A percentile compares a stretch with the other conserved stretches of the same genome.
Conservation (phyloP, 2,113 vertebrate species). For the Bagarius yarrelli region DNA sequence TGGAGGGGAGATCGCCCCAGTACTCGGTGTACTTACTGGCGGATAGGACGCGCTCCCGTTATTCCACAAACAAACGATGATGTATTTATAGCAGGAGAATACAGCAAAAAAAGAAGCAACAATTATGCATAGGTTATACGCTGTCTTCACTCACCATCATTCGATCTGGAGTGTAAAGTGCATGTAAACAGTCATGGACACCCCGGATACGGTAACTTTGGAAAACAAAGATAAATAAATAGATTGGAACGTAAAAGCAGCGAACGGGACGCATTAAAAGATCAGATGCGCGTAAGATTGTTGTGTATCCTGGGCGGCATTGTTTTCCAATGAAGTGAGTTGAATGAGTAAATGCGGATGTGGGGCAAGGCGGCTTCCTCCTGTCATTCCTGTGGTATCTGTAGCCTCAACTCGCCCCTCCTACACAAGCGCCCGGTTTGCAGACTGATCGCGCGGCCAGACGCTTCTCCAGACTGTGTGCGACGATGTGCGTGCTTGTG, state of each 20-base stretch:
- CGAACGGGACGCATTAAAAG: not conserved
- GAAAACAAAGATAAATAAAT: not conserved
- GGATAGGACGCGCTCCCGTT: not conserved
- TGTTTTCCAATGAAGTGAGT: conserved; percentile 34
- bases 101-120: not conserved
- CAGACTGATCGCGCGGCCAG: conserved; percentile 40
- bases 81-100: conserved; percentile 4
- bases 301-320: conserved; percentile 26
- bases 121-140: not conserved
- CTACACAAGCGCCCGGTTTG: conserved; percentile 31
- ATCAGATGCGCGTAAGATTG: not conserved
- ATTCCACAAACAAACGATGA: conserved; percentile 5
- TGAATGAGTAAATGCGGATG: conserved; percentile 45
- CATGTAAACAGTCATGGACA: conserved; percentile 26
- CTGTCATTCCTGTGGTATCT: conserved; percentile 52
- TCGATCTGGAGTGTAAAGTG: conserved; percentile 32
- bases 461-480: conserved; percentile 41
- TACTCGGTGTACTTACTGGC: conserved; percentile 28
- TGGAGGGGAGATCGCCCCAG: not conserved
- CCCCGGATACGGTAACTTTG: conserved; percentile 27
- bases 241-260: not conserved
- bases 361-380: conserved; percentile 45
- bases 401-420: conserved; percentile 37
- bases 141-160: conserved; percentile 45
- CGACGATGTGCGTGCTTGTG: conserved; percentile 3